These are phyloP conservation scores for Chaetodon auriga DNA, from an alignment of 2,113 vertebrate species.

Conservation along the genomic window DNA sequence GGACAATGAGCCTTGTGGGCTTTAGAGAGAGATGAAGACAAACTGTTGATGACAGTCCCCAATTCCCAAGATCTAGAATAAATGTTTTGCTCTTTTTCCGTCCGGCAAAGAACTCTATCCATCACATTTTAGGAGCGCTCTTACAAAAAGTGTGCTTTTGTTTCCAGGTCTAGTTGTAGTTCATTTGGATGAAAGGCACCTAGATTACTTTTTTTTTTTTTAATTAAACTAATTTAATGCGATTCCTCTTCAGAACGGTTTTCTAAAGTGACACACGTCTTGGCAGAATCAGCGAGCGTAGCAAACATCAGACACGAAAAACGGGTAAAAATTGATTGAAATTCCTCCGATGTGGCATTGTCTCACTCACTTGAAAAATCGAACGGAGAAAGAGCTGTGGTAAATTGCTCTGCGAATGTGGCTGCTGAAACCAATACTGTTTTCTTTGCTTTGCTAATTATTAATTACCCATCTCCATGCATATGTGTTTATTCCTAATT, in stretches of 20 bases:
- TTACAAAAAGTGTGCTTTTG: constrained; percentile 17
- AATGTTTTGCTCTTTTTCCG: constrained; percentile 62
- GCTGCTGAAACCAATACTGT: constrained; percentile 81
- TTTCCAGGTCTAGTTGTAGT: constrained; percentile 32
- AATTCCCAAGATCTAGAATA: constrained; percentile 71
- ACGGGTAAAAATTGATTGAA: constrained; percentile 59
- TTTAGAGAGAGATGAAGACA: constrained; percentile 67
- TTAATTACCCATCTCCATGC: constrained; percentile 84
- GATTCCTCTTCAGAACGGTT: neutral
- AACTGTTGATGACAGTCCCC: constrained; percentile 66
- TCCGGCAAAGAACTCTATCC: constrained; percentile 55
- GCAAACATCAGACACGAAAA: constrained; percentile 34
- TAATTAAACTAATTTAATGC: constrained; percentile 16
- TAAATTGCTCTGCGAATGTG: constrained; percentile 76
- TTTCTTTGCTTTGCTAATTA: constrained; percentile 86
- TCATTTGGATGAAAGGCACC: constrained; percentile 50
- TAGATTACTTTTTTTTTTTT: constrained; percentile 10
- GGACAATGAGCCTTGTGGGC: constrained; percentile 74
- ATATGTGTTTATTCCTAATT: constrained; percentile 90
- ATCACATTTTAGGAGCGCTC: constrained; percentile 57
- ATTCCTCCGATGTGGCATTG: constrained; percentile 71
- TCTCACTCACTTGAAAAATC: constrained; percentile 69
- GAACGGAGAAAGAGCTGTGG: constrained; percentile 55
- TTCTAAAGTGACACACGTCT: constrained; percentile 44
- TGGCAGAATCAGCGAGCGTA: constrained; percentile 26